Percentiles rank a stretch among this genome's conserved stretches.
Conservation (phyloP, 2,888 invertebrate genomes). For the Phasia obesa region DNA sequence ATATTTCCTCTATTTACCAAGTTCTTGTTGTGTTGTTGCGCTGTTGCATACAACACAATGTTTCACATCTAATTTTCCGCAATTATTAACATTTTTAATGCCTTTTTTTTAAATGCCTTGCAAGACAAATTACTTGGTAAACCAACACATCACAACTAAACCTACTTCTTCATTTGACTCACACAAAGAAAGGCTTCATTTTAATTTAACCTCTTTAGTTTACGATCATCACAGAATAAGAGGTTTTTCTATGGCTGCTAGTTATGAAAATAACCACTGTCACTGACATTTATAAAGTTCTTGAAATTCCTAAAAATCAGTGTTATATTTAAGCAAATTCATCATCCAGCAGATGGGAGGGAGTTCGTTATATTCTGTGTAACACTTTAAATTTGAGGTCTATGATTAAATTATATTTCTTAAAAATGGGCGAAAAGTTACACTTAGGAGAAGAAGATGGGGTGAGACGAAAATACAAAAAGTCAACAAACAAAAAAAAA, state of each 20-base stretch:
- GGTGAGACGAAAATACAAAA: too few relatives aligned
- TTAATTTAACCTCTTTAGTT: background rate
- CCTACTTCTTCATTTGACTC: background rate
- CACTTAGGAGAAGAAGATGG: too few relatives aligned
- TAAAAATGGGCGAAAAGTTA: too few relatives aligned
- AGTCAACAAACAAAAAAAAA: too few relatives aligned
- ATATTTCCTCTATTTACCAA: slow-evolving; percentile 50
- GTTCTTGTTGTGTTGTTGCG: slow-evolving; percentile 16
- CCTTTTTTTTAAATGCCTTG: slow-evolving; percentile 59
- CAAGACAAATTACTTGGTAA: slow-evolving; percentile 57
- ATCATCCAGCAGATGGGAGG: too few relatives aligned
- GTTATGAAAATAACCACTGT: slow-evolving; percentile 11
- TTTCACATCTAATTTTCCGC: slow-evolving; percentile 61
- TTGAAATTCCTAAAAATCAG: slow-evolving; percentile 17
- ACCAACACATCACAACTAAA: background rate
- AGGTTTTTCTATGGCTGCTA: slow-evolving; percentile 8
- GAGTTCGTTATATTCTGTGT: too few relatives aligned
- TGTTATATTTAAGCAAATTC: too few relatives aligned
- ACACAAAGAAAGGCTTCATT: background rate
- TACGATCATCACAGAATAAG: slow-evolving; percentile 7
- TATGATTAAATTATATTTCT: too few relatives aligned
- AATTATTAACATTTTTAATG: slow-evolving; percentile 61
- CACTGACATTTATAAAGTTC: slow-evolving; percentile 17
- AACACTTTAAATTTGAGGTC: too few relatives aligned
- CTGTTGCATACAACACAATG: slow-evolving; percentile 35